A percentile compares a stretch with the other conserved stretches of the same genome.
Evolutionary conservation across 2,113 vertebrate genomes (phyloP).

Genomic region (Syngnathus floridae): DNA sequence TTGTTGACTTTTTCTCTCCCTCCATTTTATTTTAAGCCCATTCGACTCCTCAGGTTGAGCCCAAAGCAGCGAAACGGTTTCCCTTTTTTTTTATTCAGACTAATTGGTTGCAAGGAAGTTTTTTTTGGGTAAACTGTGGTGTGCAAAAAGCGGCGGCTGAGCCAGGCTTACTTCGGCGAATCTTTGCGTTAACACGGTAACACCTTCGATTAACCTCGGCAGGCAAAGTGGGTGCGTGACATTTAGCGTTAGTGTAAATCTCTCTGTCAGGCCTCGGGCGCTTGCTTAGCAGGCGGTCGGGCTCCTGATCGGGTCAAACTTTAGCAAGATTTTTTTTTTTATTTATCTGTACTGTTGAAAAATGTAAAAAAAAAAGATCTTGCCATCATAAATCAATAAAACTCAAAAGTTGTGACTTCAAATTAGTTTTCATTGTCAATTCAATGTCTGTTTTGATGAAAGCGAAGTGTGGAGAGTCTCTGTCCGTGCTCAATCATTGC

Average conservation of each 20-base stretch:
- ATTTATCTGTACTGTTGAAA: neutral
- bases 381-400: no score
- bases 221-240: neutral
- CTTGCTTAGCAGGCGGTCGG: slow-evolving; percentile 24
- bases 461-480: no score
- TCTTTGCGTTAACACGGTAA: slow-evolving; percentile 31
- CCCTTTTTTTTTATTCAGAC: slow-evolving; percentile 16
- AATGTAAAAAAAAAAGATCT: neutral
- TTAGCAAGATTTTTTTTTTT: neutral
- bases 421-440: no score
- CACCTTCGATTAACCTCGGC: slow-evolving; percentile 35
- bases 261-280: slow-evolving; percentile 19
- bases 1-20: neutral
- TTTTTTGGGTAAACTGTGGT: neutral
- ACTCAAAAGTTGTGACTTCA: no score
- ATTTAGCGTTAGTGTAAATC: slow-evolving; percentile 31
- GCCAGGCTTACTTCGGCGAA: slow-evolving; percentile 30
- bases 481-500: neutral
- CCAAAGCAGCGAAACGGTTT: slow-evolving; percentile 4
- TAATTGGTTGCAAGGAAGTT: neutral
- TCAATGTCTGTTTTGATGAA: no score
- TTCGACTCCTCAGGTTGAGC: slow-evolving; percentile 14
- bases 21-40: slow-evolving; percentile 4
- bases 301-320: slow-evolving; percentile 17
- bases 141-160: slow-evolving; percentile 6